Evolutionary conservation across 2,888 invertebrate genomes (phyloP).

Genomic region (Lithophane socia): DNA sequence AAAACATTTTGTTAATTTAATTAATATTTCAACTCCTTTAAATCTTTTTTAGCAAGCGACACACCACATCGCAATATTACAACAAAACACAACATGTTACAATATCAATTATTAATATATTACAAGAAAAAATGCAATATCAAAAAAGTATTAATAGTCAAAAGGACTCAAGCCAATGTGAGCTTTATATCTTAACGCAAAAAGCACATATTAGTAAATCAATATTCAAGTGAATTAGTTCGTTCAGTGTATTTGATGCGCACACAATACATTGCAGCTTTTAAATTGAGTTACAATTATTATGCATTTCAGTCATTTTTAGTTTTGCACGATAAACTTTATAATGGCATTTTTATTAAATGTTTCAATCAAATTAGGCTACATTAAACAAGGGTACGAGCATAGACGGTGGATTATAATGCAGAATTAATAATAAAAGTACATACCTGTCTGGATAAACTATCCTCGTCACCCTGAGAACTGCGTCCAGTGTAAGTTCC

Average conservation of each 20-base stretch:
- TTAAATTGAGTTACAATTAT: slow-evolving; percentile 15
- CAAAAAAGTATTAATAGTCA: background rate
- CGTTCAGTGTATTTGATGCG: slow-evolving; percentile 34
- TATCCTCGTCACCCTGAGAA: slow-evolving; percentile 91
- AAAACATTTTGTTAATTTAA: background rate
- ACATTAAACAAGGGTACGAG: slow-evolving; percentile 6
- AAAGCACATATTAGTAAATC: slow-evolving; percentile 42
- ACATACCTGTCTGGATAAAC: slow-evolving; percentile 89
- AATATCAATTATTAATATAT: slow-evolving; percentile 16
- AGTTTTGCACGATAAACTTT: background rate
- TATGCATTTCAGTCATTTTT: slow-evolving; percentile 22
- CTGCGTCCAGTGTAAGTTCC: slow-evolving; percentile 90
- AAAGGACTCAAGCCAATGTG: slow-evolving; percentile 41
- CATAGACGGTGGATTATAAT: background rate
- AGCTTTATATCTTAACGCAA: slow-evolving; percentile 40
- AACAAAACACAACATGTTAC: slow-evolving; percentile 45
- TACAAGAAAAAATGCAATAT: slow-evolving; percentile 9
- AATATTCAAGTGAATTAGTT: slow-evolving; percentile 39
- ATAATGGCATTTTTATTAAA: background rate
- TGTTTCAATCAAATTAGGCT: background rate
- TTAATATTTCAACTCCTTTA: background rate
- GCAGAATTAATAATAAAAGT: slow-evolving; percentile 1
- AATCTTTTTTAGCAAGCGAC: slow-evolving; percentile 36
- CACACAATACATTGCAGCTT: background rate
- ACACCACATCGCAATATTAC: slow-evolving; percentile 45